Evolutionary conservation across 2,797 vertebrate genomes (phyloP).

Genomic region (Phalanger gymnotis): DNA sequence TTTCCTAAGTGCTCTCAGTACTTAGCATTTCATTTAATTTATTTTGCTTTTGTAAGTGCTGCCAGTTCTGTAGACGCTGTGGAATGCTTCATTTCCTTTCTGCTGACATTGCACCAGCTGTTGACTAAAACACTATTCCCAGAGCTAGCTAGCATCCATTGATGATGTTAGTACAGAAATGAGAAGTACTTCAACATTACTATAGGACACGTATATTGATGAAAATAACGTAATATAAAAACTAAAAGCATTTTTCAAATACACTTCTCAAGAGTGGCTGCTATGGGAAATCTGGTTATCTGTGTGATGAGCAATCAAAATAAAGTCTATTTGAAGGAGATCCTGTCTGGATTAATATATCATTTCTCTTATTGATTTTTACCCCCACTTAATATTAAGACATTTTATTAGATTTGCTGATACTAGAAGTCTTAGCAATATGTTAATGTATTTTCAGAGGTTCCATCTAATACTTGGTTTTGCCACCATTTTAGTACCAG

Average conservation of each 20-base stretch:
- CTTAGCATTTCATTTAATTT: slow-evolving; percentile 38
- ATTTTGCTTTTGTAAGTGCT: slow-evolving; percentile 16
- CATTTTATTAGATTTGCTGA: slow-evolving; percentile 1
- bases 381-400: neutral
- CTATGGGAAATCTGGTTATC: slow-evolving; percentile 39
- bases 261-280: slow-evolving; percentile 12
- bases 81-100: slow-evolving; percentile 20
- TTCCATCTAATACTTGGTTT: slow-evolving; percentile 32
- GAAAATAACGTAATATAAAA: slow-evolving; percentile 57
- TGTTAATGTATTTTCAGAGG: neutral
- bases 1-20: slow-evolving; percentile 20
- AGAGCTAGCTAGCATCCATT: slow-evolving; percentile 4
- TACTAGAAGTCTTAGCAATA: slow-evolving; percentile 2
- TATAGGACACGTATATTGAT: neutral
- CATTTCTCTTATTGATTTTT: slow-evolving; percentile 17
- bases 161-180: slow-evolving; percentile 32
- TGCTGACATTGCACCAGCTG: neutral
- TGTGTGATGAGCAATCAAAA: slow-evolving; percentile 37
- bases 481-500: slow-evolving; percentile 27
- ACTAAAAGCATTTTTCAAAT: slow-evolving; percentile 43
- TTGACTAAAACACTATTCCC: slow-evolving; percentile 5
- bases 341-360: neutral
- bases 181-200: slow-evolving; percentile 10
- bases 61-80: neutral
- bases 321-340: neutral